These are phyloP conservation scores for Tauraco erythrolophus DNA, from an alignment of 2,113 vertebrate species.

Conservation along the genomic window DNA sequence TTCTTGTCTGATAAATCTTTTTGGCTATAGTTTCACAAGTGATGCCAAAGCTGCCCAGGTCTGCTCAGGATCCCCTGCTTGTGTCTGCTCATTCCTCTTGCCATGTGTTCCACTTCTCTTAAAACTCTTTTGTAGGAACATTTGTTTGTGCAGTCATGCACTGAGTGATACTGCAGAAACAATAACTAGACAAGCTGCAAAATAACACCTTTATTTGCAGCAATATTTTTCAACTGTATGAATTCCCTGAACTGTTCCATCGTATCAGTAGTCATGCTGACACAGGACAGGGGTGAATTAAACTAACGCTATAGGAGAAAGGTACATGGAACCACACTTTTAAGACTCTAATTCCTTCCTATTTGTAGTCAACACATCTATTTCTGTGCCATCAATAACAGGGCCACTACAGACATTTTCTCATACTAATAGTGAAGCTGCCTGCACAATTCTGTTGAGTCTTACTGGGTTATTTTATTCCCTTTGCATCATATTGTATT, in stretches of 20 bases:
- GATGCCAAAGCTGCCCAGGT: background rate
- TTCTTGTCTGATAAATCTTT: background rate
- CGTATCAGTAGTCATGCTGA: background rate
- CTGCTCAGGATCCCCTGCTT: background rate
- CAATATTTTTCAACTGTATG: background rate
- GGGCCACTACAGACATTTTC: background rate
- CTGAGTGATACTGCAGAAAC: background rate
- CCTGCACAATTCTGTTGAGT: background rate
- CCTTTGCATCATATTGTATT: background rate
- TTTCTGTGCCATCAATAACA: background rate
- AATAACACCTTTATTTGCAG: background rate
- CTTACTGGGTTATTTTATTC: background rate
- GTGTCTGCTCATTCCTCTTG: background rate
- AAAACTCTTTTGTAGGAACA: background rate
- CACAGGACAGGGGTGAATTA: background rate
- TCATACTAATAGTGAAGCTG: background rate
- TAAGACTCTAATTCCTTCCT: background rate
- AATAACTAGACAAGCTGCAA: background rate
- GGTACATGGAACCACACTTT: background rate
- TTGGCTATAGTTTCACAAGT: background rate
- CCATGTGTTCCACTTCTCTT: background rate
- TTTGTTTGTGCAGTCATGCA: background rate
- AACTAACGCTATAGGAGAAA: background rate
- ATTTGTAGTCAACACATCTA: background rate
- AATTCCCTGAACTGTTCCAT: background rate